Conservation (phyloP, 2,888 invertebrate species). For the Aleiodes alternator region DNA sequence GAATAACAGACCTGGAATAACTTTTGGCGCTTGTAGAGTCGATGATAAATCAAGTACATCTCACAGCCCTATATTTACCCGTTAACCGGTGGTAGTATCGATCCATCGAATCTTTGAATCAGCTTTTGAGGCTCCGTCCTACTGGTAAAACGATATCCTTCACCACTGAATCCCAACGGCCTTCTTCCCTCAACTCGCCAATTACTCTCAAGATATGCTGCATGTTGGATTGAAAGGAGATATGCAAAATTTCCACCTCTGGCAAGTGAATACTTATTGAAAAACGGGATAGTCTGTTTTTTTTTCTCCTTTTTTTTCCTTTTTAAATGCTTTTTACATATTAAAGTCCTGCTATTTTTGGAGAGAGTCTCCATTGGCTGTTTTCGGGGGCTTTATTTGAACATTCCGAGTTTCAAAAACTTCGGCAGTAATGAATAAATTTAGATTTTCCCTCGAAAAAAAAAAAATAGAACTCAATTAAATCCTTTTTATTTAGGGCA, state of each 20-base stretch:
- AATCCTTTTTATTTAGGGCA: no score
- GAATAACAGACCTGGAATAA: conserved; percentile 1
- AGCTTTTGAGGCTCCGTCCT: conserved; percentile 34
- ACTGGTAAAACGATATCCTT: conserved; percentile 26
- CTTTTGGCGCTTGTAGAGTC: conserved; percentile 26
- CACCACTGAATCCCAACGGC: not conserved
- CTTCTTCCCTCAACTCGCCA: conserved; percentile 3
- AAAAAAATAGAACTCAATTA: no score
- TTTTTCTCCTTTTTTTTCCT: not conserved
- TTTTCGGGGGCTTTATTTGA: no score
- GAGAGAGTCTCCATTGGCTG: no score
- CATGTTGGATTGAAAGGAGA: conserved; percentile 17
- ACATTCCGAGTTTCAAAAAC: no score
- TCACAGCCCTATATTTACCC: conserved; percentile 64
- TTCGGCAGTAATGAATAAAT: no score
- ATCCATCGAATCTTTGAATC: conserved; percentile 62
- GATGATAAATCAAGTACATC: conserved; percentile 53
- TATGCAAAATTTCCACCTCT: conserved; percentile 27
- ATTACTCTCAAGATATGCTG: conserved; percentile 17
- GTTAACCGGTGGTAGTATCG: conserved; percentile 60
- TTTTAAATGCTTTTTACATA: not conserved
- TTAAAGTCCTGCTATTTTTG: not conserved
- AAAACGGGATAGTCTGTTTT: not conserved
- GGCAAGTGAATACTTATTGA: conserved; percentile 27
- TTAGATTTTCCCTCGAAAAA: no score